Conservation (phyloP, 2,888 invertebrate species). For the Ennomos erosarius region DNA sequence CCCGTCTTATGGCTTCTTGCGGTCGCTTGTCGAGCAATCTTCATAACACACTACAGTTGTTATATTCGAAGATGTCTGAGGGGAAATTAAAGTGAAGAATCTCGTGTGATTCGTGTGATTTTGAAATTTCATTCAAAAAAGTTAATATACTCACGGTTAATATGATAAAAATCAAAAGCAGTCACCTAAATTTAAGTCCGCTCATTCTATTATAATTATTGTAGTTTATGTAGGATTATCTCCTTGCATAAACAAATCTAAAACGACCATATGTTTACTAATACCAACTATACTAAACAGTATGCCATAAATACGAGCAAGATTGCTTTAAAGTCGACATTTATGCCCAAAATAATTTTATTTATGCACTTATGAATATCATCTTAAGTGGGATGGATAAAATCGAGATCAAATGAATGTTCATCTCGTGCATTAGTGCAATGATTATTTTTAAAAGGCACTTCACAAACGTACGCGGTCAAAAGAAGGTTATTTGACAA, state of each 20-base stretch:
- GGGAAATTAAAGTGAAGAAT: too few species aligned
- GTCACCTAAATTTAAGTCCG: constrained; percentile 11
- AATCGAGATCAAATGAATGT: constrained; percentile 3
- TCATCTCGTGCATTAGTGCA: too few species aligned
- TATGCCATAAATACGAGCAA: constrained; percentile 15
- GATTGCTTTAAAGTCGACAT: constrained; percentile 6
- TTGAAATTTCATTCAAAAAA: too few species aligned
- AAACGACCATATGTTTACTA: constrained; percentile 3
- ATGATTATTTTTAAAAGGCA: too few species aligned
- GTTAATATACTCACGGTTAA: too few species aligned
- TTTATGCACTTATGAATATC: constrained; percentile 14
- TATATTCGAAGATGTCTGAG: too few species aligned
- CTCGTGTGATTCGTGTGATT: too few species aligned
- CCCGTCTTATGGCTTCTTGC: constrained; percentile 3
- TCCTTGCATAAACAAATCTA: constrained; percentile 5
- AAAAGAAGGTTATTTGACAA: too few species aligned
- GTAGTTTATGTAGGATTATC: constrained; percentile 9
- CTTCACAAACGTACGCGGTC: too few species aligned
- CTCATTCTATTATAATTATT: constrained; percentile 3
- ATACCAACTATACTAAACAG: constrained; percentile 10
- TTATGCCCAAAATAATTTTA: constrained; percentile 13
- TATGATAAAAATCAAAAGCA: constrained; percentile 16
- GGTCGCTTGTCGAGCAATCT: neutral
- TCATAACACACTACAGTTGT: too few species aligned
- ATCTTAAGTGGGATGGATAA: constrained; percentile 1